These are phyloP conservation scores for Pogonophryne albipinna DNA, from an alignment of 2,797 vertebrate species.

Conservation along the genomic window DNA sequence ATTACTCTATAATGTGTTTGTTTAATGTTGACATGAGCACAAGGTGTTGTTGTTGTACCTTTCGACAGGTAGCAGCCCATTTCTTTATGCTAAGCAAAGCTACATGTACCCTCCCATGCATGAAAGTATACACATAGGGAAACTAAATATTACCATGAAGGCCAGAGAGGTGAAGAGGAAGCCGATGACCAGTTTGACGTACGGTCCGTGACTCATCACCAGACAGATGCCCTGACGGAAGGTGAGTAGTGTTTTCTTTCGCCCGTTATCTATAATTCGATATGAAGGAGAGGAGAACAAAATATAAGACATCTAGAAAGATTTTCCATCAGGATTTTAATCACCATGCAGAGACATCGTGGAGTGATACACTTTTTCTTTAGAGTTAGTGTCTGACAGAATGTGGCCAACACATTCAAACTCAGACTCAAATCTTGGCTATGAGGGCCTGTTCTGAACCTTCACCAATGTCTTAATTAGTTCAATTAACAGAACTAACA, in stretches of 20 bases:
- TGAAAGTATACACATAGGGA: not conserved
- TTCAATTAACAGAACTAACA: not conserved
- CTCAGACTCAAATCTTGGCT: not conserved
- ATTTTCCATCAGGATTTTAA: not conserved
- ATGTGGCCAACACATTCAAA: not conserved
- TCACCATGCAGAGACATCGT: not conserved
- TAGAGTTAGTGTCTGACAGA: not conserved
- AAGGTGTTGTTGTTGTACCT: not conserved
- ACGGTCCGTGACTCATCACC: conserved; percentile 90
- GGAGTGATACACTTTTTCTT: not conserved
- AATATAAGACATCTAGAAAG: not conserved
- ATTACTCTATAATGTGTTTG: not conserved
- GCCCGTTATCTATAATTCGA: conserved; percentile 76
- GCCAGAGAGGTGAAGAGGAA: conserved; percentile 96
- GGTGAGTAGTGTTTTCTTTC: conserved; percentile 79
- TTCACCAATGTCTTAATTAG: no score
- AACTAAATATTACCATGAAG: conserved; percentile 90
- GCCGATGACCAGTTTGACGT: conserved; percentile 90
- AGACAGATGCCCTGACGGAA: conserved; percentile 89
- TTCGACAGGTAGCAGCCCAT: not conserved
- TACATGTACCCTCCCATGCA: not conserved
- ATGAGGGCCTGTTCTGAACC: not conserved
- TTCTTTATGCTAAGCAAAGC: conserved; percentile 5
- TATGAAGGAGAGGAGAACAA: conserved; percentile 5
- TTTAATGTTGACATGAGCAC: not conserved